Conservation (phyloP, 2,888 invertebrate species). For the Lampropteryx suffumata region DNA sequence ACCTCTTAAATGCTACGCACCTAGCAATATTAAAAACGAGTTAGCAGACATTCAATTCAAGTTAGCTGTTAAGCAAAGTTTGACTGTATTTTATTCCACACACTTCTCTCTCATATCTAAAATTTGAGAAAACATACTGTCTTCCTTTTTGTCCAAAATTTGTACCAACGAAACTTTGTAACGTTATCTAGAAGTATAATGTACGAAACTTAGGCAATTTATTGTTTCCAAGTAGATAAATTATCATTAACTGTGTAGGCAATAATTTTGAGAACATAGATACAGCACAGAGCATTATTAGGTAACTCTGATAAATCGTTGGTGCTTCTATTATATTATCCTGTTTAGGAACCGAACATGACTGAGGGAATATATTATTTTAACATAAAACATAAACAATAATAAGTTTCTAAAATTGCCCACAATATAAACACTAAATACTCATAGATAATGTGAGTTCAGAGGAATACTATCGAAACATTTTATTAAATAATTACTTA, state of each 20-base stretch:
- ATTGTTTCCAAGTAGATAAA: conserved; percentile 37
- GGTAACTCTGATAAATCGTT: conserved; percentile 35
- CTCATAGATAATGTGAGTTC: too few relatives aligned
- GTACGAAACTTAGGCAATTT: conserved; percentile 36
- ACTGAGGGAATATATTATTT: background rate
- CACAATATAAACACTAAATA: too few relatives aligned
- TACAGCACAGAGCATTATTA: conserved; percentile 38
- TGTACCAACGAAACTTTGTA: conserved; percentile 27
- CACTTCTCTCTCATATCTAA: too few relatives aligned
- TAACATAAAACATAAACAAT: too few relatives aligned
- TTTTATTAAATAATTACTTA: too few relatives aligned
- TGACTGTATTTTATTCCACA: background rate
- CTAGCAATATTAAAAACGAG: conserved; percentile 5
- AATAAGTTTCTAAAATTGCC: too few relatives aligned
- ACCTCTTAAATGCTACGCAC: background rate
- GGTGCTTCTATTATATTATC: conserved; percentile 3
- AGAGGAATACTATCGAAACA: too few relatives aligned
- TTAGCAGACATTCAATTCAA: background rate
- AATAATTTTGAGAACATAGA: conserved; percentile 31
- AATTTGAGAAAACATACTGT: background rate
- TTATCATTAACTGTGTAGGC: conserved; percentile 28
- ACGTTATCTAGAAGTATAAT: conserved; percentile 32
- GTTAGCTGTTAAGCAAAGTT: background rate
- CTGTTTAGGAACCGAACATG: background rate
- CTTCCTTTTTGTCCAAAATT: conserved; percentile 16